phyloP scores from a whole-genome alignment of 23 tunicate genomes.

The Botrylloides violaceus region DNA sequence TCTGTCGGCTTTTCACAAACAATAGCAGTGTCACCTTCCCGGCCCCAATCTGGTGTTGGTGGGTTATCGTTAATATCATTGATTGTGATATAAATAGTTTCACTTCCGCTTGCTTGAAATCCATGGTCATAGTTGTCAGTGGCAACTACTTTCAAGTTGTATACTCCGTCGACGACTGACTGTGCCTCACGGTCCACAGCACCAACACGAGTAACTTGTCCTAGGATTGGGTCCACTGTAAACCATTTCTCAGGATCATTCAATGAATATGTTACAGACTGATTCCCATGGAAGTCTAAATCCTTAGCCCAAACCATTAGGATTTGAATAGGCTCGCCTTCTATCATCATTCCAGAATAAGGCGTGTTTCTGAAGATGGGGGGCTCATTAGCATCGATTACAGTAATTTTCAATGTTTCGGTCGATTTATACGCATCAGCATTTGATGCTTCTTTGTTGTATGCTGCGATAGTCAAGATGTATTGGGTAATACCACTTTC shows the following conservation, averaged over 20 bases:
- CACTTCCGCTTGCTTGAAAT: not conserved
- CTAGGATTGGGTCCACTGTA: conserved; percentile 19
- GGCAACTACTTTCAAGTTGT: conserved; percentile 35
- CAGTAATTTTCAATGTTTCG: conserved; percentile 15
- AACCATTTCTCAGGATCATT: conserved; percentile 58
- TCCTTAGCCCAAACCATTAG: conserved; percentile 38
- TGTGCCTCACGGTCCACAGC: conserved; percentile 63
- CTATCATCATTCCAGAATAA: conserved; percentile 6
- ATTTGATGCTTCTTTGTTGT: conserved; percentile 49
- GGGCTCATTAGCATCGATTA: conserved; percentile 75
- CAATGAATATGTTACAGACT: conserved; percentile 28
- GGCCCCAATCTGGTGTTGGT: conserved; percentile 25
- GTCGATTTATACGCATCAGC: not conserved
- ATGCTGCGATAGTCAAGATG: conserved; percentile 25
- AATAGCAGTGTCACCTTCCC: not conserved
- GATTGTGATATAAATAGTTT: conserved; percentile 17
- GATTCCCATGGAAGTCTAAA: conserved; percentile 61
- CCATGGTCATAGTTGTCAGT: conserved; percentile 47
- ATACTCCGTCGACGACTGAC: conserved; percentile 26
- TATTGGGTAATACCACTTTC: conserved; percentile 33
- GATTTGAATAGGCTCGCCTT: conserved; percentile 6
- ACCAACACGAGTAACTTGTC: conserved; percentile 21
- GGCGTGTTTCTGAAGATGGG: conserved; percentile 50
- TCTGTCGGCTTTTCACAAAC: conserved; percentile 38
- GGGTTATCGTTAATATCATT: conserved; percentile 68